Percentiles rank a stretch among this genome's conserved stretches.
phyloP scores from a whole-genome alignment of 1,140 invertebrate genomes.

The Gonioctena quinquepunctata region DNA sequence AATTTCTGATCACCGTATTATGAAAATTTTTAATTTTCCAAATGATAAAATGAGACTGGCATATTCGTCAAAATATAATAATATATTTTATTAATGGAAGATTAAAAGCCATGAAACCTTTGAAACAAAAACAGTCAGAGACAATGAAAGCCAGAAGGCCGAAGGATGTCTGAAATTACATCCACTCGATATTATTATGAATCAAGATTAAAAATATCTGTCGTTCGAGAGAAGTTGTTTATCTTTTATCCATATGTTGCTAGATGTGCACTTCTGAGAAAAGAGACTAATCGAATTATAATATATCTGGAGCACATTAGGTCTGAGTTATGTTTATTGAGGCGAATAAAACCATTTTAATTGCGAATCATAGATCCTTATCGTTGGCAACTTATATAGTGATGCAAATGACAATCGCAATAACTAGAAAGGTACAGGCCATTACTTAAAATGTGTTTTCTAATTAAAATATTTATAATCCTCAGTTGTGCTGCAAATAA shows the following conservation, averaged over 20 bases:
- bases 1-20: no score
- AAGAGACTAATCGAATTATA: constrained; percentile 28
- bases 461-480: no score
- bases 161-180: constrained; percentile 14
- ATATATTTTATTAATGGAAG: no score
- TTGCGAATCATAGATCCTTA: not conserved
- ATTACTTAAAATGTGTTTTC: no score
- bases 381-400: constrained; percentile 11
- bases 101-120: no score
- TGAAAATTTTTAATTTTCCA: no score
- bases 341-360: constrained; percentile 12
- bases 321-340: constrained; percentile 23
- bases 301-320: constrained; percentile 30
- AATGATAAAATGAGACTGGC: no score
- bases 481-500: no score
- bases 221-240: constrained; percentile 27
- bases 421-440: no score
- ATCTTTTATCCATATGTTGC: constrained; percentile 28
- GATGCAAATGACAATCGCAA: constrained; percentile 17
- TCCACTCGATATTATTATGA: not conserved
- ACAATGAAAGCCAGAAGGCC: not conserved
- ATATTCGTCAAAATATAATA: no score
- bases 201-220: constrained; percentile 20
- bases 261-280: constrained; percentile 27
- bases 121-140: no score